Base-by-base conservation (phyloP, 2,797 vertebrate genomes). In the Acanthurus lineatus region DNA sequence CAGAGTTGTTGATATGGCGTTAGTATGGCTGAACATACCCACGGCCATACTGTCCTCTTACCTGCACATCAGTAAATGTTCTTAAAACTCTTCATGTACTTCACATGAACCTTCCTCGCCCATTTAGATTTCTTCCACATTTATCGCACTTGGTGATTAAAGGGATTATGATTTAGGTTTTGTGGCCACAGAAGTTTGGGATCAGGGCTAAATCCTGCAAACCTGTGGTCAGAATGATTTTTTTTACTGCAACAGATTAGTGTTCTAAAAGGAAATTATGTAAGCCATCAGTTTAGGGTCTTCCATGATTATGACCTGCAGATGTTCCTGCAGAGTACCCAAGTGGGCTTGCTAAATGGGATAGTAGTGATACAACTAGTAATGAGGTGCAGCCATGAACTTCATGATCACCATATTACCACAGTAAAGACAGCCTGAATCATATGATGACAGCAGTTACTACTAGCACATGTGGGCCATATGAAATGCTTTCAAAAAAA, bases 121-220 rank as follows among this genome's bases (percentile, higher is more conserved):
- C 54, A 1, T 25, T 53, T 35, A 66, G 71, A 84, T 66, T 74
- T 79, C 44, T 56, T 81, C 73, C 79, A 70, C 72, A 84, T 89
- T 85, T 83, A 70, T 88, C 78, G 71, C 66, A 57, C 17, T 77
- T 79, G 11, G 53, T 88, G 90, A 92, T 91, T 86, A 89, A 89
- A 91, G 86, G 70, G 76, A 22, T 35, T 35, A 69, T 84, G 87
- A 86, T 91, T 89, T 49, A 88, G 86, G 87, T 58, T 32, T 63
- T 86, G 81, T 65, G 80, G 86, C 48, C 77, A 49, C 56, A 42
- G 48, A 62, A 68, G 67, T 48, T 79, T 84, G 45, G 74, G 72
- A 66, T 85, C 59, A 74, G 57, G 49, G 73, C 68, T 73, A 32
- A 64, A 77, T 58, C 9, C 75, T 60, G 38, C 86, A 82, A 86